phyloP scores from a whole-genome alignment of 2,797 vertebrate genomes.

The Eulemur rubriventer region DNA sequence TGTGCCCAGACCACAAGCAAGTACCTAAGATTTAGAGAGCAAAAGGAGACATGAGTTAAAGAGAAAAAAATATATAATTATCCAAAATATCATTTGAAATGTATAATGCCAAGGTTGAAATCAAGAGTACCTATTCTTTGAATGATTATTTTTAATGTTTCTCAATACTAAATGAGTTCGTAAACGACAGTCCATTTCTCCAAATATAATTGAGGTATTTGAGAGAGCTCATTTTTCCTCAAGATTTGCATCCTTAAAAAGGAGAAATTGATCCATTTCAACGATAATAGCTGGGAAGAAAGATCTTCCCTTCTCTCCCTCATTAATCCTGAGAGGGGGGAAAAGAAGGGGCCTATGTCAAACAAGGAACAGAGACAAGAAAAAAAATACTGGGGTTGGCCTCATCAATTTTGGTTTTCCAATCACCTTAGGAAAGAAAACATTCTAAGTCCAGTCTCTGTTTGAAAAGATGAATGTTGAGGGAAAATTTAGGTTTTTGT shows the following conservation, averaged over 20 bases:
- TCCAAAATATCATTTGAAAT: neutral
- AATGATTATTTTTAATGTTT: neutral
- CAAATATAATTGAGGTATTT: slow-evolving; percentile 27
- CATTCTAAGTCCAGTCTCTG: neutral
- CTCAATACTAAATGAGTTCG: neutral
- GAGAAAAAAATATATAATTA: neutral
- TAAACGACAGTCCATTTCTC: neutral
- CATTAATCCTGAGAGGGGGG: neutral
- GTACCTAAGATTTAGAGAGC: neutral
- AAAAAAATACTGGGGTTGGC: neutral
- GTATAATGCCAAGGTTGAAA: neutral
- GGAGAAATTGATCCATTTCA: slow-evolving; percentile 38
- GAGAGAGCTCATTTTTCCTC: slow-evolving; percentile 20
- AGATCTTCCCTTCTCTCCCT: neutral
- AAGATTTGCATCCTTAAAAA: slow-evolving; percentile 53
- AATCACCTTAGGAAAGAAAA: neutral
- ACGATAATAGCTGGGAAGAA: slow-evolving; percentile 1
- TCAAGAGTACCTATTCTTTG: neutral
- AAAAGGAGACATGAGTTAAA: neutral
- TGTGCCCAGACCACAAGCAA: neutral
- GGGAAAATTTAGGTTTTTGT: neutral
- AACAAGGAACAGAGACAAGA: neutral
- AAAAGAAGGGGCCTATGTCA: neutral
- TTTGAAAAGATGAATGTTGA: neutral
- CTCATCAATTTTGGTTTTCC: neutral